Evolutionary conservation across 2,888 invertebrate genomes (phyloP), one percentile per base, ranked within the genome.

Genomic region (Tachina fera): DNA sequence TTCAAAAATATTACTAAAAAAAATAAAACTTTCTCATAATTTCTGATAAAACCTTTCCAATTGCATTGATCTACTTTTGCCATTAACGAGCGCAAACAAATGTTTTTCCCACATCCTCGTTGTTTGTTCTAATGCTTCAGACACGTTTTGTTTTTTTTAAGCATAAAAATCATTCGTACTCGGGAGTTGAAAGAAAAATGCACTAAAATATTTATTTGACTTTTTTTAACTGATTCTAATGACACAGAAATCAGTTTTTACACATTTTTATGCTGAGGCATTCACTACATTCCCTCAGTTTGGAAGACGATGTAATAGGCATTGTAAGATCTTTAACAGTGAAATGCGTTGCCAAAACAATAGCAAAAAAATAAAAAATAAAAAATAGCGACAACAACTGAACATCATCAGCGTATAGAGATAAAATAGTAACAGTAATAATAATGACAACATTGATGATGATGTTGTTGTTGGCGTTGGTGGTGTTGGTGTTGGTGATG

Each of bases 341-440:
- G 43, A 72, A 77, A 83, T 83, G 83, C 83, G 77, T 83, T 83
- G 58, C 63, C 71, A 41, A 82, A 76, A 76, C 63, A 82, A 61
- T 71, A 14, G 56, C 56, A 13, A 58, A 39, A 3, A 39, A 61
- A 11, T 39, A 56, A 43, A 53, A 13, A 5, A 4, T 31, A 58
- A 39, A 8, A 39, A 61, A 11, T 39, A 56, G 14, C 10, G 9
- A 43, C 13, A 53, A 13, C 60, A 60, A 51, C 68, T 31, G 31
- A 60, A 10, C 49, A 51, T 49, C 60, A 39, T 14, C 16, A 49
- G 72, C 60, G 31, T 63, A 39, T 53, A 19, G 39, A 79, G 71
- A 79, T 79, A 79, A 79, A 79, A 56, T 65, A 72, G 70, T 71
- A 67, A 80, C 63, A 67, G 67, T 63, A 74, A 74, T 74, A 74